phyloP scores from a whole-genome alignment of 1,140 invertebrate species.

The Drosophila pruinosa region DNA sequence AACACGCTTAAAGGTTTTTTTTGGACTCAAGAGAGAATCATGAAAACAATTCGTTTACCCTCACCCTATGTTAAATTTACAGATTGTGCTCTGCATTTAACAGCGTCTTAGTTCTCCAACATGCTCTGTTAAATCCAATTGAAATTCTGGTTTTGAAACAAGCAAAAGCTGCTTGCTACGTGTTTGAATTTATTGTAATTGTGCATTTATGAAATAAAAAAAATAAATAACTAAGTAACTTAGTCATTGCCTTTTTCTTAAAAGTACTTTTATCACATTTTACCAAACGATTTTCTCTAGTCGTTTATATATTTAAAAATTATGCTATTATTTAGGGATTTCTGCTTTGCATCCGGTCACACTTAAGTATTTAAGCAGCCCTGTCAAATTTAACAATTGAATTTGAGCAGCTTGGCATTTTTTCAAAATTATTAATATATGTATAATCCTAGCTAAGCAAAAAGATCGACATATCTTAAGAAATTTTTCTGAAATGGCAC shows the following conservation, averaged over 20 bases:
- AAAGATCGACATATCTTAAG: background rate
- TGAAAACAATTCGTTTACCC: constrained; percentile 12
- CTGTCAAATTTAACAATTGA: background rate
- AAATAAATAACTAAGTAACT: no score
- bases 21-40: constrained; percentile 34
- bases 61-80: constrained; percentile 18
- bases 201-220: no score
- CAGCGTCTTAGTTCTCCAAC: background rate
- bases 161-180: background rate
- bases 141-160: background rate
- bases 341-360: background rate
- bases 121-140: background rate
- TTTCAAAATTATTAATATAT: background rate
- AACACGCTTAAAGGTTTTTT: constrained; percentile 30
- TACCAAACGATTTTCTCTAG: no score
- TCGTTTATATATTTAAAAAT: no score
- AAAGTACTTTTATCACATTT: no score
- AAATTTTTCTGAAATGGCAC: background rate
- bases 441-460: background rate
- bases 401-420: constrained; percentile 3
- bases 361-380: background rate
- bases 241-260: no score
- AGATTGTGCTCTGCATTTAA: constrained; percentile 8
- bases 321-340: background rate
- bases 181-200: no score